Evolutionary conservation across 2,797 vertebrate species (phyloP).

Genomic region (Phoxinus dragarum): DNA sequence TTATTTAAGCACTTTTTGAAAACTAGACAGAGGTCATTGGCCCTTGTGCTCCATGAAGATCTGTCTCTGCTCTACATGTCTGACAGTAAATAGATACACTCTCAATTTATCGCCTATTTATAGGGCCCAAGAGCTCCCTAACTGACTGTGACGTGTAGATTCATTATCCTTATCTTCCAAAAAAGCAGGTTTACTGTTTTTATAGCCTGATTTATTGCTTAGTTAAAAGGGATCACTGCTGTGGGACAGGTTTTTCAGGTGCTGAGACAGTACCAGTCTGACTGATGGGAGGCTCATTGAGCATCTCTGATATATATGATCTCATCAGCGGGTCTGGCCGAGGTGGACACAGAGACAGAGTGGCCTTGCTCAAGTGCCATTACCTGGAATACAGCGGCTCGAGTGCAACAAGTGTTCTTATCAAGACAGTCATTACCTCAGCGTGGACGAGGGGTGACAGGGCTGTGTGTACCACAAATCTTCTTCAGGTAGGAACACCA

Average conservation of each 20-base stretch:
- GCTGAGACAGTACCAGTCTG: slow-evolving; percentile 16
- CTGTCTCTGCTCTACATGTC: slow-evolving; percentile 6
- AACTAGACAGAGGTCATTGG: slow-evolving; percentile 17
- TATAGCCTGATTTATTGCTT: slow-evolving; percentile 38
- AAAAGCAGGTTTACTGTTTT: slow-evolving; percentile 45
- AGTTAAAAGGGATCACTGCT: slow-evolving; percentile 25
- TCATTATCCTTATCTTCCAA: slow-evolving; percentile 46
- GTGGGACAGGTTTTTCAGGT: slow-evolving; percentile 30
- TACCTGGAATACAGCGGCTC: slow-evolving; percentile 10
- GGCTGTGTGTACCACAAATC: slow-evolving; percentile 11
- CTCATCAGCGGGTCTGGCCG: background rate
- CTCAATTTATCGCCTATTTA: slow-evolving; percentile 34
- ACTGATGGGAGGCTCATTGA: slow-evolving; percentile 27
- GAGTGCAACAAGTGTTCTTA: slow-evolving; percentile 28
- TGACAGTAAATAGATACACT: slow-evolving; percentile 22
- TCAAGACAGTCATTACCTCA: slow-evolving; percentile 7
- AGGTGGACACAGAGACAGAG: slow-evolving; percentile 23
- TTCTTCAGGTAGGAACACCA: slow-evolving; percentile 23
- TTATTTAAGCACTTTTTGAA: background rate
- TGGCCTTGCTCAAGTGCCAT: slow-evolving; percentile 5
- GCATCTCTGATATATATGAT: slow-evolving; percentile 36
- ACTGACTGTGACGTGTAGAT: slow-evolving; percentile 36
- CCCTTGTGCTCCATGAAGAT: background rate
- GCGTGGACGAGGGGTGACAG: background rate
- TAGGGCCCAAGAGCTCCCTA: slow-evolving; percentile 35